Conservation (phyloP, 2,888 invertebrate genomes). For the Oscheius sp. region DNA sequence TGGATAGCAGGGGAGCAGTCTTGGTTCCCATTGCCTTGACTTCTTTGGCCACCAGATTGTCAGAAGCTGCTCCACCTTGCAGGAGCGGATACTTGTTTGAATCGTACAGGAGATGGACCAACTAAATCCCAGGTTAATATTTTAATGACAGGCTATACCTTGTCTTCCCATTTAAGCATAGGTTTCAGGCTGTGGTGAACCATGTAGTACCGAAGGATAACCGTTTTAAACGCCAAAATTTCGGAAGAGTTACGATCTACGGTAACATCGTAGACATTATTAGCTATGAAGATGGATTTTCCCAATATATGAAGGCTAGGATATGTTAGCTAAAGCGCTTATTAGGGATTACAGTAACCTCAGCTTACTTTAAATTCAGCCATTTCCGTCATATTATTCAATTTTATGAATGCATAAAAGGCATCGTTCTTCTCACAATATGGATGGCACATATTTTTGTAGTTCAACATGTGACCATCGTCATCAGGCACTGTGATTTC, state of each 20-base stretch:
- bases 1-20: conserved; percentile 55
- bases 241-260: conserved; percentile 37
- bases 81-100: conserved; percentile 55
- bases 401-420: conserved; percentile 48
- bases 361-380: conserved; percentile 30
- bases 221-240: conserved; percentile 43
- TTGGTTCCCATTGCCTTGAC: conserved; percentile 52
- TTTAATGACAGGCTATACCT: conserved; percentile 30
- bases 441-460: conserved; percentile 59
- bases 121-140: conserved; percentile 28
- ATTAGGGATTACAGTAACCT: neutral
- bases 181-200: conserved; percentile 43
- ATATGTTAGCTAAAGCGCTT: conserved; percentile 55
- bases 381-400: conserved; percentile 41
- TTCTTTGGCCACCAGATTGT: conserved; percentile 59
- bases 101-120: conserved; percentile 50
- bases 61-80: conserved; percentile 51
- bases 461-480: conserved; percentile 29
- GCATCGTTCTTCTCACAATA: conserved; percentile 64
- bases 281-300: conserved; percentile 54
- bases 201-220: conserved; percentile 55
- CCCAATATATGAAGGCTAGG: conserved; percentile 55
- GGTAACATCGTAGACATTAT: conserved; percentile 55
- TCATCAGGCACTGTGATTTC: conserved; percentile 19
- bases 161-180: conserved; percentile 55